Base-by-base conservation (phyloP, 2,113 vertebrate genomes). In the Azemiops feae region DNA sequence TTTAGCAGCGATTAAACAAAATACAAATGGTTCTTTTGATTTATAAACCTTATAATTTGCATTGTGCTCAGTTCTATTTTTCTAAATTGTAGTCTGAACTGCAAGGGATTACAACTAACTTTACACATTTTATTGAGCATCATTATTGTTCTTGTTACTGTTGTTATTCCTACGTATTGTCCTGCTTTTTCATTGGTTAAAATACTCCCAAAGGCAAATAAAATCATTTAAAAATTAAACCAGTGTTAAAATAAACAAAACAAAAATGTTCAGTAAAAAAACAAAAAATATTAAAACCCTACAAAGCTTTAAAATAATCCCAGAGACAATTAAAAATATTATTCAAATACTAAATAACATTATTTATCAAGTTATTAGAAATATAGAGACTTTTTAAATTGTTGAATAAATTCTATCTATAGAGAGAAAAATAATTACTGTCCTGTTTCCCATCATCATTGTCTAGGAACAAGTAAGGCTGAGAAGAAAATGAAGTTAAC, bases 401-500 rank as follows among this genome's bases (percentile, higher is more conserved):
- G 25, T 22, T n/a, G 55, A 27, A 47, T 50, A 18, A 81, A 43
- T 81, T 81, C 74, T 43, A 4, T 81, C 74, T 81, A 81, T 18
- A 34, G 34, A 43, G 1, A 81, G 34, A 53, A 50, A 85, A 43
- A 57, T 45, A 14, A 16, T 58, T 64, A 89, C 11, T 25, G 18
- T 22, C 8, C 74, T 39, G 16, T 53, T 50, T 20, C 53, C 4
- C 12, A 95, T 91, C 91, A 0, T 39, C 53, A 20, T 1, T 45
- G 14, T 95, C 18, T 96, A 99, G 99, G 98, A 94, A 94, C 98
- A 52, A 98, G 98, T 97, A 99, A 99, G 95, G 97, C 98, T 88
- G 98, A 98, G 92, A 99, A 99, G 97, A 99, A 98, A 95, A 99
- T 99, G 99, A 99, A 99, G 89, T 96, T 99, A 85, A 99, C 99